phyloP scores from a whole-genome alignment of 2,113 vertebrate species.

The Macaca mulatta region DNA sequence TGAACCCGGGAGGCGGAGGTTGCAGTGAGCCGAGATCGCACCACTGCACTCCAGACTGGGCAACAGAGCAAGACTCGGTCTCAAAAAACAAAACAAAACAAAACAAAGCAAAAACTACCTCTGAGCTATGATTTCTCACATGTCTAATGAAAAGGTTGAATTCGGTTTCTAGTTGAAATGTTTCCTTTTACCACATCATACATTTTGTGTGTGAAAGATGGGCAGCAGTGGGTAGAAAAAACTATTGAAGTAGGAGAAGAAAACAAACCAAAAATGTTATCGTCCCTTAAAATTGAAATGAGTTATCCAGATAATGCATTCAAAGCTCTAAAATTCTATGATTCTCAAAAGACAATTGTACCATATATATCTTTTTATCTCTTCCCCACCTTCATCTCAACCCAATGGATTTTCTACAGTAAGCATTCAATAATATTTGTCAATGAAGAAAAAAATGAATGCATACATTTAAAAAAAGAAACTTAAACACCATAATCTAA shows the following conservation, averaged over 20 bases:
- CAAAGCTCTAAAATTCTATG: slow-evolving; percentile 54
- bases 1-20: too few relatives aligned
- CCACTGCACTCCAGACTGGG: too few relatives aligned
- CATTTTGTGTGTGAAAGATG: background rate
- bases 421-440: background rate
- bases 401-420: background rate
- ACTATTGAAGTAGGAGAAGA: slow-evolving; percentile 42
- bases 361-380: background rate
- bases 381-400: background rate
- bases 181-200: slow-evolving; percentile 53
- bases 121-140: background rate
- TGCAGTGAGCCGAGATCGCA: too few relatives aligned
- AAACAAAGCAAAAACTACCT: background rate
- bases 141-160: background rate
- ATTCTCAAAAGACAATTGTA: background rate
- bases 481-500: background rate
- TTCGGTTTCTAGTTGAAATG: background rate
- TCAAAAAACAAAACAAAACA: too few relatives aligned
- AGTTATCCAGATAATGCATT: slow-evolving; percentile 46
- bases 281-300: slow-evolving; percentile 62
- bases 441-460: slow-evolving; percentile 22
- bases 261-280: slow-evolving; percentile 60
- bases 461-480: background rate
- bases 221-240: background rate
- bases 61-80: too few relatives aligned